Base-by-base conservation (phyloP, 2,113 vertebrate genomes). In the Thalassarche chlororhynchos region DNA sequence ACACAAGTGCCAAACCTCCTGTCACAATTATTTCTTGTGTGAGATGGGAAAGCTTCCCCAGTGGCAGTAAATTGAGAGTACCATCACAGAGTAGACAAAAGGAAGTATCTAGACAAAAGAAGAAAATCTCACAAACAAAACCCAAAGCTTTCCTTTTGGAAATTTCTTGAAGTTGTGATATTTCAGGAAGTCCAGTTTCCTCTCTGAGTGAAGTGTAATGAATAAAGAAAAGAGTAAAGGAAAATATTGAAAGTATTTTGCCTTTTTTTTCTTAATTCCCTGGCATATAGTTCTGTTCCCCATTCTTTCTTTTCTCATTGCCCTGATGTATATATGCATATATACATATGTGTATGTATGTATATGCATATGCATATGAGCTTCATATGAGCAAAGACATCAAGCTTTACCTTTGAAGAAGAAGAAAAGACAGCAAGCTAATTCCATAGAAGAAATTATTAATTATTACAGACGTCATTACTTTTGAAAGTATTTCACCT, bases 41-140 rank as follows among this genome's bases (percentile, higher is more conserved):
- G 25, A 83, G 34, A 10, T 32, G 64, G 40, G 17, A 83, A 82
- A 69, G 2, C 23, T 26, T 72, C 28, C 34, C 21, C 42, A 49
- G 18, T 32, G 17, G 25, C 26, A 87, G 26, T 3, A 75, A 71
- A 68, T 2, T 26, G 40, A 49, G 17, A 66, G 5, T 14, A 42
- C 1, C 5, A 13, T 34, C 34, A 52, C 11, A 36, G 16, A 54
- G 18, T 0, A 89, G 54, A 29, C 0, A 2, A 60, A 64, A 84
- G 7, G 23, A 81, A 49, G 12, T 16, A 32, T 17, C 29, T 19
- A 55, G 62, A 40, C 5, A 69, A 81, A 87, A 75, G 19, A 57
- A 72, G 46, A 86, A 77, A 86, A 93, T 17, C 28, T 34, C 38
- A 69, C 7, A 80, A 64, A 75, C 6, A 42, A 71, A 38, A 2